Percentiles rank a stretch among this genome's conserved stretches.
Evolutionary conservation across 1,140 invertebrate genomes (phyloP).

Genomic region (Hylaeus volcanicus): DNA sequence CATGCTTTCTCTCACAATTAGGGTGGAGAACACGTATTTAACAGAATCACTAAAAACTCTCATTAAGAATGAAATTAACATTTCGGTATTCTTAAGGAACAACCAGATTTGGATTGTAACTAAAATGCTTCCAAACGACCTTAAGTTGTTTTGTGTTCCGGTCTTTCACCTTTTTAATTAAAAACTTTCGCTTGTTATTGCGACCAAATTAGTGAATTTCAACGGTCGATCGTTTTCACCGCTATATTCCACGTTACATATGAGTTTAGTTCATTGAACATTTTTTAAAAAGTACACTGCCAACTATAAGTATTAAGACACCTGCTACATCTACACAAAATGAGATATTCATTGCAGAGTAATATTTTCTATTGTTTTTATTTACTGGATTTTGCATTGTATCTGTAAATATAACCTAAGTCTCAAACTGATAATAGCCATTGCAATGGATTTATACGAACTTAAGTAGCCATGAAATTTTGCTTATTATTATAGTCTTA

Average conservation of each 20-base stretch:
- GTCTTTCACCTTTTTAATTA: slow-evolving; percentile 29
- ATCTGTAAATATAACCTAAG: too few species aligned
- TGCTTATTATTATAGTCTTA: too few species aligned
- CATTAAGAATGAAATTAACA: slow-evolving; percentile 29
- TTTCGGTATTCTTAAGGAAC: slow-evolving; percentile 8
- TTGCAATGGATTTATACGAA: too few species aligned
- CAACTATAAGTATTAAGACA: too few species aligned
- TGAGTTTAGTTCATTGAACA: neutral
- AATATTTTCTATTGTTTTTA: too few species aligned
- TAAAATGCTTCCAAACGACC: neutral
- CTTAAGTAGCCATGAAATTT: too few species aligned
- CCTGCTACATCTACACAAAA: too few species aligned
- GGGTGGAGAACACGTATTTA: slow-evolving; percentile 33
- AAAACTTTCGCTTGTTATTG: slow-evolving; percentile 23
- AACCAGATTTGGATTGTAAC: slow-evolving; percentile 37
- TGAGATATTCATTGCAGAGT: too few species aligned
- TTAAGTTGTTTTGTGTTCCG: neutral
- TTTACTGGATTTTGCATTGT: too few species aligned
- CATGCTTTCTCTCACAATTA: slow-evolving; percentile 52
- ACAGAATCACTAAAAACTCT: slow-evolving; percentile 31
- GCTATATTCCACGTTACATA: neutral
- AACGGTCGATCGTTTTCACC: neutral
- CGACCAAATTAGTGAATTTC: neutral
- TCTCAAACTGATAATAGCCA: too few species aligned
- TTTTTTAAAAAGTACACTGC: neutral